These are phyloP conservation scores for Tetrapedia diversipes DNA, from an alignment of 2,888 invertebrate genomes.

Conservation along the genomic window DNA sequence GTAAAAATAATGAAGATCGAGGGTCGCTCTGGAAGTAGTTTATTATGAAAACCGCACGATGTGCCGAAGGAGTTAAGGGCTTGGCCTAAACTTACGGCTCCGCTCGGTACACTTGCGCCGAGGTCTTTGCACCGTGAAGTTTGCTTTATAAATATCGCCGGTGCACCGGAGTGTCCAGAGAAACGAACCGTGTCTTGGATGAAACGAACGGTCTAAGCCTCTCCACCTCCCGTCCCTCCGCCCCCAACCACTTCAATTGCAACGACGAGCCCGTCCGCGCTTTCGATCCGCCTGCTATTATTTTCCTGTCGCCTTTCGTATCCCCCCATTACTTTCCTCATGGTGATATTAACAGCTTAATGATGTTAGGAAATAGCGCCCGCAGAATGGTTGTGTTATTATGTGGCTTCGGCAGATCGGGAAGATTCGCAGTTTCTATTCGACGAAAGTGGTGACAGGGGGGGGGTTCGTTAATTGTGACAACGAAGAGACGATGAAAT, in stretches of 20 bases:
- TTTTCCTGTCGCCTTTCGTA: not conserved
- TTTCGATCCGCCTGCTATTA: constrained; percentile 20
- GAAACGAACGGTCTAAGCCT: constrained; percentile 44
- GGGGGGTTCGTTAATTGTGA: no score
- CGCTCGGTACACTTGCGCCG: constrained; percentile 42
- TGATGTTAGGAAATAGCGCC: not conserved
- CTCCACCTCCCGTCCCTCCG: no score
- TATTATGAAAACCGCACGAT: constrained; percentile 60
- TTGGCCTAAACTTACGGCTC: constrained; percentile 60
- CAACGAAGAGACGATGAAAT: no score
- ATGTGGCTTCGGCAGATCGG: no score
- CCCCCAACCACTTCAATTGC: constrained; percentile 30
- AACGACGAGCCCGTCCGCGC: constrained; percentile 28
- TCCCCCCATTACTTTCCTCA: not conserved
- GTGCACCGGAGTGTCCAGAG: constrained; percentile 66
- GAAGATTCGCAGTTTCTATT: no score
- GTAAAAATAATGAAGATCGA: constrained; percentile 59
- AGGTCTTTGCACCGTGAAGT: constrained; percentile 72
- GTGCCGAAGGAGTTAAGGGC: constrained; percentile 72
- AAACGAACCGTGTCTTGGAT: constrained; percentile 62
- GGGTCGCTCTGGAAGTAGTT: constrained; percentile 56
- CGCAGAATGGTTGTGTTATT: no score
- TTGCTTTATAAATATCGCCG: constrained; percentile 75
- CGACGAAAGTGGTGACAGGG: no score
- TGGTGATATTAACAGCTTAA: constrained; percentile 7